Conservation (phyloP, 2,888 invertebrate species). For the Parnassius mnemosyne region DNA sequence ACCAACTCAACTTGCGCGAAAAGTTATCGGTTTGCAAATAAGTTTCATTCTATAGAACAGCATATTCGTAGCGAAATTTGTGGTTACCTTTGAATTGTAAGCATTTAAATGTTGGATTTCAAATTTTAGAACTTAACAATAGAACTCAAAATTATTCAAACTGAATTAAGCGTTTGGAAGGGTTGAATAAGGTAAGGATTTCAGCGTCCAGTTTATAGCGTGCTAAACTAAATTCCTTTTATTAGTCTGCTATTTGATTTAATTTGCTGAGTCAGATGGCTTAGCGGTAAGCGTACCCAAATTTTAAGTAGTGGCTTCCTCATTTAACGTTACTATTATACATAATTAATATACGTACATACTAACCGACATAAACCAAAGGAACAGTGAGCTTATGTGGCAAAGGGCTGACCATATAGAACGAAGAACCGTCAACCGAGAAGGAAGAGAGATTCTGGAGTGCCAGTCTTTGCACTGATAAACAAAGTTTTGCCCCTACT, state of each 20-base stretch:
- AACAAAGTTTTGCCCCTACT: too few relatives aligned
- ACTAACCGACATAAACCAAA: too few relatives aligned
- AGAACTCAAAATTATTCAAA: constrained; percentile 75
- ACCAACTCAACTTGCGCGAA: constrained; percentile 58
- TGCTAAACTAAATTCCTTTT: constrained; percentile 57
- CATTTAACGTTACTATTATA: too few relatives aligned
- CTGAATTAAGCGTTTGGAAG: constrained; percentile 72
- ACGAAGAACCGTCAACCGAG: too few relatives aligned
- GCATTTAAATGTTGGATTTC: constrained; percentile 77
- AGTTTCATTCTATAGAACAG: constrained; percentile 69
- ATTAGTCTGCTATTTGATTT: constrained; percentile 32
- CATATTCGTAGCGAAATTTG: constrained; percentile 76
- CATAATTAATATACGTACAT: too few relatives aligned
- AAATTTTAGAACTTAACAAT: constrained; percentile 77
- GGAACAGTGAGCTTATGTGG: too few relatives aligned
- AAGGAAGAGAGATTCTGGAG: too few relatives aligned
- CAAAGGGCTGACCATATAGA: too few relatives aligned
- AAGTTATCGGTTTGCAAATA: constrained; percentile 78
- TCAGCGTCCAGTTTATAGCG: constrained; percentile 66
- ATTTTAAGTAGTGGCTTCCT: too few relatives aligned
- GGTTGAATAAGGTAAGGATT: constrained; percentile 69
- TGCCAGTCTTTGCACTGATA: too few relatives aligned
- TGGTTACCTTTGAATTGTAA: constrained; percentile 79
- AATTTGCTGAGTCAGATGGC: too few relatives aligned
- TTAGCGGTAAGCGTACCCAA: too few relatives aligned